Evolutionary conservation across 1,140 invertebrate species (phyloP).

Genomic region (Leucophenga varia): DNA sequence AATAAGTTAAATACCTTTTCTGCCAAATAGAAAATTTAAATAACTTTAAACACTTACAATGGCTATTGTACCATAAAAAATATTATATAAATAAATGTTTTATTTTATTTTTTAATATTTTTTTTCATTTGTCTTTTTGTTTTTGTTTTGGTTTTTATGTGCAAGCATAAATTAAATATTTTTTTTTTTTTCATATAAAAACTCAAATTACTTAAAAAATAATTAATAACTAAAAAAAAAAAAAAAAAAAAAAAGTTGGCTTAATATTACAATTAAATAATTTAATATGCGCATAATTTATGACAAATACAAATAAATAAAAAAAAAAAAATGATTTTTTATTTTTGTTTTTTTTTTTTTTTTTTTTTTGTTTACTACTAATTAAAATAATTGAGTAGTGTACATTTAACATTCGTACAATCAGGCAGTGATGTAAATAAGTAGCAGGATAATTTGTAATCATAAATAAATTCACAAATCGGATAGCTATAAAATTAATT

Average conservation of each 20-base stretch:
- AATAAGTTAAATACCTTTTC: too few species aligned
- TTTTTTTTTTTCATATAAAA: neutral
- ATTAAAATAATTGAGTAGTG: constrained; percentile 48
- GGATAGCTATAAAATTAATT: constrained; percentile 33
- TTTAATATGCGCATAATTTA: neutral
- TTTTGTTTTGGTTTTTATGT: too few species aligned
- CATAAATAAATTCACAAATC: constrained; percentile 53
- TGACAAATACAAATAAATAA: neutral
- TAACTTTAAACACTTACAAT: too few species aligned
- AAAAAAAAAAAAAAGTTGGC: constrained; percentile 18
- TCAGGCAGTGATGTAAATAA: constrained; percentile 55
- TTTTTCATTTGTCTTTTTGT: too few species aligned
- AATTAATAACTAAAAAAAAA: constrained; percentile 6
- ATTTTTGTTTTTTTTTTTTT: too few species aligned
- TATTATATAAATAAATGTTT: too few species aligned
- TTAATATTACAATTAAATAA: constrained; percentile 1
- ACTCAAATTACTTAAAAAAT: neutral
- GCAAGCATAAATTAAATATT: too few species aligned
- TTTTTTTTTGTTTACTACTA: constrained; percentile 20
- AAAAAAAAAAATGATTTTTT: too few species aligned
- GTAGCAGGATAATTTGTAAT: constrained; percentile 53
- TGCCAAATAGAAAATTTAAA: too few species aligned
- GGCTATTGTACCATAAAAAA: too few species aligned
- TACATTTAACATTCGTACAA: constrained; percentile 51
- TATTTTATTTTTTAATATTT: too few species aligned